A percentile compares a stretch with the other conserved stretches of the same genome.
Conservation (phyloP, 2,113 vertebrate genomes). For the Prietella phreatophila region DNA sequence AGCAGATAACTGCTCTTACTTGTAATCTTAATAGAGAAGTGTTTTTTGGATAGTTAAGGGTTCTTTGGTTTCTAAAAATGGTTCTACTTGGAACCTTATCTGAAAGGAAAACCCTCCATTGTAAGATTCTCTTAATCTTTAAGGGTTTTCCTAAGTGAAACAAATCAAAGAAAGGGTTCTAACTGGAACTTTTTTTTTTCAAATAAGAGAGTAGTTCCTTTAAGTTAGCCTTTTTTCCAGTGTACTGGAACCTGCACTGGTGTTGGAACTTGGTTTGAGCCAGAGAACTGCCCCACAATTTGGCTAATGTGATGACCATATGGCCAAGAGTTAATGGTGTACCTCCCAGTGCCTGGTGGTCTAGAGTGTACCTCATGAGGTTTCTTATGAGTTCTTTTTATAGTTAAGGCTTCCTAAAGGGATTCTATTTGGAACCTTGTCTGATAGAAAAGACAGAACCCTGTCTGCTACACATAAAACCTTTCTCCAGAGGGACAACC, state of each 20-base stretch:
- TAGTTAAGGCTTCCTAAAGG: conserved; percentile 11
- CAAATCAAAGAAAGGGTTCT: background rate
- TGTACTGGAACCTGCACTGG: background rate
- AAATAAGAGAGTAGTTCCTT: background rate
- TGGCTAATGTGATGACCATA: conserved; percentile 7
- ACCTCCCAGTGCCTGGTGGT: background rate
- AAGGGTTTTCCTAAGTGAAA: background rate
- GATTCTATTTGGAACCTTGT: background rate
- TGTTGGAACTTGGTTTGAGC: background rate
- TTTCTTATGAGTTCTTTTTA: conserved; percentile 30
- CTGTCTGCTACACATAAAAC: conserved; percentile 10
- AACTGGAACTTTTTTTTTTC: background rate
- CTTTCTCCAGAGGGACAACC: conserved; percentile 7
- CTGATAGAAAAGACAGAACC: conserved; percentile 31
- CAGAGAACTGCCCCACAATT: background rate
- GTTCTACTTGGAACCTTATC: background rate
- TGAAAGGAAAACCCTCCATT: background rate
- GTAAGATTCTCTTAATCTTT: background rate
- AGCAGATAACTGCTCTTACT: background rate
- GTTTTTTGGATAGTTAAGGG: background rate
- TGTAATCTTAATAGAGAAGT: background rate
- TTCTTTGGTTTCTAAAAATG: background rate
- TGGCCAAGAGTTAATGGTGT: background rate
- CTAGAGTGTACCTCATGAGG: background rate
- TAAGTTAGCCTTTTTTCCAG: background rate